A percentile compares a stretch with the other conserved stretches of the same genome.
Evolutionary conservation across 2,113 vertebrate species (phyloP).

Genomic region (Gnathonemus longibarbis): DNA sequence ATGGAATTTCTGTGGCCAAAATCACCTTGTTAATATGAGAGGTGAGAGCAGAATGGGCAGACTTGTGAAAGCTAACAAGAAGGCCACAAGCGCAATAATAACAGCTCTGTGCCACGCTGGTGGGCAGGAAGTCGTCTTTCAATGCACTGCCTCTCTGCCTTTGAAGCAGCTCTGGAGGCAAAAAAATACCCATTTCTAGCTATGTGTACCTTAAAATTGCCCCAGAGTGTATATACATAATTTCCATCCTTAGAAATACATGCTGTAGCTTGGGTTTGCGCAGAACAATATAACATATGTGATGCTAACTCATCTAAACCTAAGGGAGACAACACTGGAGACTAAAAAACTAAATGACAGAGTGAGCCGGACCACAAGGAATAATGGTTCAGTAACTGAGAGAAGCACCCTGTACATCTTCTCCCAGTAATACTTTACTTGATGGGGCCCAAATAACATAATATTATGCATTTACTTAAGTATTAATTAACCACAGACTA

Average conservation of each 20-base stretch:
- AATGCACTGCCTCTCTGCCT: background rate
- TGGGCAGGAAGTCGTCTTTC: background rate
- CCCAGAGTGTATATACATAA: background rate
- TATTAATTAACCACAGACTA: no score
- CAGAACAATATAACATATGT: background rate
- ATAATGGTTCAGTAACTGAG: constrained; percentile 45
- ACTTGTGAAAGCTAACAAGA: background rate
- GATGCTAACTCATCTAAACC: background rate
- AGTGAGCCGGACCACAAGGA: constrained; percentile 10
- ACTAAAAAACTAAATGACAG: background rate
- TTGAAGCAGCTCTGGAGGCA: background rate
- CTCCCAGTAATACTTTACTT: no score
- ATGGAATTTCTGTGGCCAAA: no score
- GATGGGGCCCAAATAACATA: no score
- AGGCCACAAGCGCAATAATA: background rate
- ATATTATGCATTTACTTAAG: no score
- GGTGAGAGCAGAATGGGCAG: background rate
- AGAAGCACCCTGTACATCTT: constrained; percentile 13
- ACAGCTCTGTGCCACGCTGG: background rate
- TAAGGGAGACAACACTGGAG: background rate
- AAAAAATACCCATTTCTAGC: background rate
- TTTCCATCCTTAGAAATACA: background rate
- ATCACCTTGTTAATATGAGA: background rate
- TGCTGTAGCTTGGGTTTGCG: background rate
- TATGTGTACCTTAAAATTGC: background rate